These are phyloP conservation scores for Malachius bipustulatus DNA, from an alignment of 2,888 invertebrate genomes.

Conservation along the genomic window DNA sequence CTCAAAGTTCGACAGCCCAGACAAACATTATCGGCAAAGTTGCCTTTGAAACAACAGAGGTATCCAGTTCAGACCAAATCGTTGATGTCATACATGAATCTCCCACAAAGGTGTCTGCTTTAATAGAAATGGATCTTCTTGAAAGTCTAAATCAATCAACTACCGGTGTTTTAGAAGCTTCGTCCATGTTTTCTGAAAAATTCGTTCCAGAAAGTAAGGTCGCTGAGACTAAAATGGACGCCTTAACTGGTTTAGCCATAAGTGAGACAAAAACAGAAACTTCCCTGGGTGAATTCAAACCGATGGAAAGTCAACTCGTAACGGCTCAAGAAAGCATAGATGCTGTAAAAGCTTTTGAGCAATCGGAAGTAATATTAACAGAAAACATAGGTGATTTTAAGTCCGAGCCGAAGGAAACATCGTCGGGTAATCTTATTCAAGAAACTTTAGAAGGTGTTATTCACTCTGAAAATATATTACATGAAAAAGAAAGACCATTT, in stretches of 20 bases:
- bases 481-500: slow-evolving; percentile 38
- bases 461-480: slow-evolving; percentile 34
- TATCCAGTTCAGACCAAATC: slow-evolving; percentile 20
- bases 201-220: slow-evolving; percentile 41
- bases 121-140: slow-evolving; percentile 20
- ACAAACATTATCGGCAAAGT: slow-evolving; percentile 34
- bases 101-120: slow-evolving; percentile 17
- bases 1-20: slow-evolving; percentile 28
- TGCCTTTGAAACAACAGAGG: slow-evolving; percentile 36
- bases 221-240: slow-evolving; percentile 42
- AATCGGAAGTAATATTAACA: slow-evolving; percentile 27
- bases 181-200: slow-evolving; percentile 28
- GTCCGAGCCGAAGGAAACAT: slow-evolving; percentile 23
- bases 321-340: slow-evolving; percentile 30
- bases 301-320: slow-evolving; percentile 20
- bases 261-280: slow-evolving; percentile 41
- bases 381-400: slow-evolving; percentile 25
- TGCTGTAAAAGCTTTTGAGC: slow-evolving; percentile 31
- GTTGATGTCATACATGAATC: slow-evolving; percentile 16
- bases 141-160: slow-evolving; percentile 21
- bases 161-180: slow-evolving; percentile 21
- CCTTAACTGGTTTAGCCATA: slow-evolving; percentile 45
- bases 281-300: slow-evolving; percentile 32
- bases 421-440: slow-evolving; percentile 31
- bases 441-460: slow-evolving; percentile 36